Conservation (phyloP, 2,888 invertebrate species). For the Nymphalis c-album region DNA sequence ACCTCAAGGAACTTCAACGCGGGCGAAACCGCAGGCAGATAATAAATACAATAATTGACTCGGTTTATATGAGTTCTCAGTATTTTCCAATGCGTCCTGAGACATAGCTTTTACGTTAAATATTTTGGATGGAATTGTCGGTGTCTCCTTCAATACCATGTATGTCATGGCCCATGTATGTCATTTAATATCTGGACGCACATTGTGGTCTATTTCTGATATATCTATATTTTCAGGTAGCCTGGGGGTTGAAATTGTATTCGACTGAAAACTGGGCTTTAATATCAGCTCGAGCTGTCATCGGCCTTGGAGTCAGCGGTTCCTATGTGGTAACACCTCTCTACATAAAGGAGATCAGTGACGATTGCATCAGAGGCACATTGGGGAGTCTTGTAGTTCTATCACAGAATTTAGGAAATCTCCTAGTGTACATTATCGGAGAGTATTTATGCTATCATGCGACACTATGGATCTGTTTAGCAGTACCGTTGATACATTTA, state of each 20-base stretch:
- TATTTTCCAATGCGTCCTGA: no score
- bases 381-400: conserved; percentile 69
- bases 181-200: no score
- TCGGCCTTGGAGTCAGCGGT: conserved; percentile 70
- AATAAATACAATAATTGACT: no score
- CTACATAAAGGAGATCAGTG: conserved; percentile 76
- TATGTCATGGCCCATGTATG: no score
- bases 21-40: no score
- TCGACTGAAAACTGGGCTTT: conserved; percentile 73
- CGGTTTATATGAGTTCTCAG: no score
- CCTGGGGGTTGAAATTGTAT: conserved; percentile 70
- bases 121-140: no score
- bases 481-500: conserved; percentile 67
- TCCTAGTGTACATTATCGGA: conserved; percentile 66
- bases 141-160: no score
- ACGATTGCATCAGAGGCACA: conserved; percentile 69
- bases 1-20: no score
- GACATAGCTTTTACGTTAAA: no score
- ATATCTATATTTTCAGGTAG: conserved; percentile 52
- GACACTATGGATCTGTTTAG: conserved; percentile 67
- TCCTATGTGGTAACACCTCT: conserved; percentile 73
- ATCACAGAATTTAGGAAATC: conserved; percentile 71
- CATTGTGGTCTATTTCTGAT: no score
- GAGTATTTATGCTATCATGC: conserved; percentile 69
- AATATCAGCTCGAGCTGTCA: conserved; percentile 67